Percentiles rank a stretch among this genome's conserved stretches.
Evolutionary conservation across 2,113 vertebrate species (phyloP).

Genomic region (Leiothrix lutea): DNA sequence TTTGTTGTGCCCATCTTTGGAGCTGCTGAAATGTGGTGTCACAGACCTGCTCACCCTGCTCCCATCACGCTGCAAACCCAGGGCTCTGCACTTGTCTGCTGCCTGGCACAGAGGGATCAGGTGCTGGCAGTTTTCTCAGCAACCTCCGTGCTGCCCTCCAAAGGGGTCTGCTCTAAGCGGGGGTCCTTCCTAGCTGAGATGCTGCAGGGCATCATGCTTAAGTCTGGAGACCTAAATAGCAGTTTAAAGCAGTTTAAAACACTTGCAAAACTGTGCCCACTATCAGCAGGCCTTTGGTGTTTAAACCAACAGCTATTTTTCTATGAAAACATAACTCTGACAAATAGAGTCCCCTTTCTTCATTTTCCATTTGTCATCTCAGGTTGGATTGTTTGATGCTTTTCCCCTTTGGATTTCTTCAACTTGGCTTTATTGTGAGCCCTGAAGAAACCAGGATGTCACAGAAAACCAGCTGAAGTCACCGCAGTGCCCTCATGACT

Average conservation of each 20-base stretch:
- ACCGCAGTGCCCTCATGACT: rapidly evolving
- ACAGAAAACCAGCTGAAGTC: neutral
- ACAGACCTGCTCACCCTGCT: neutral
- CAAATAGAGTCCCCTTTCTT: neutral
- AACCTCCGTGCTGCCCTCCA: neutral
- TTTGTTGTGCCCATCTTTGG: no score
- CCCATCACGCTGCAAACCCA: no score
- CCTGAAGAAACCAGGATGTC: neutral
- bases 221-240: neutral
- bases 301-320: neutral
- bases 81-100: neutral
- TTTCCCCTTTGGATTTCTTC: neutral
- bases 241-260: neutral
- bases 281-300: neutral
- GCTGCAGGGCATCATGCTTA: neutral
- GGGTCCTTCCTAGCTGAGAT: neutral
- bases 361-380: neutral
- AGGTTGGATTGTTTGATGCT: neutral
- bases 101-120: no score
- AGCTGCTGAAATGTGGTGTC: neutral
- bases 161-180: neutral
- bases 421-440: neutral
- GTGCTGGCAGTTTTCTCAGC: neutral
- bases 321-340: neutral
- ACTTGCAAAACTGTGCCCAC: neutral